Evolutionary conservation across 2,113 vertebrate genomes (phyloP), one percentile per base, ranked within the genome.

Genomic region (Oncorhynchus gorbuscha): DNA sequence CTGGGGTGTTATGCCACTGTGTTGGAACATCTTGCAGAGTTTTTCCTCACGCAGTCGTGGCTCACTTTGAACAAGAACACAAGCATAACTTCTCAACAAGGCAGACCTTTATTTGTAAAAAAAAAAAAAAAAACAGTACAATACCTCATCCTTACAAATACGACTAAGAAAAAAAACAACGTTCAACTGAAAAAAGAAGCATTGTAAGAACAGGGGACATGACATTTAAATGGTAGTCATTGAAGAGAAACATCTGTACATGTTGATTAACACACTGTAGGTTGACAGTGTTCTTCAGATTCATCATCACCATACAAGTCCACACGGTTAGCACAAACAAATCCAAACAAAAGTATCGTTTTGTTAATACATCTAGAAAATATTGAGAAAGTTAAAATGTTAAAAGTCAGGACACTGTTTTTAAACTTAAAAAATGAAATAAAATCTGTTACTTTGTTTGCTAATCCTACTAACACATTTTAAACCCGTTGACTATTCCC

Each of bases 91-190:
- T 12, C 0, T 9, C 76, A 79, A 74, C 79, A 82, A 80, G 58
- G 55, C 81, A 83, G 20, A 83, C 30, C 77, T 88, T 90, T 88
- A 87, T 86, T 88, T 84, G 77, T 83, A 77, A 82, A 83, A 35
- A 83, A 90, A 83, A 74, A 28, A 28, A 86, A 82, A 83, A 83
- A 32, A 83, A 90, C 82, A 74, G 78, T 84, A 84, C 80, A 89
- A 83, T 81, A 84, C 79, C 72, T 81, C 73, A 62, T 80, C 69
- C 73, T 86, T 84, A 87, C 85, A 87, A 90, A 90, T 84, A 86
- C 79, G 74, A 72, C 55, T 84, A 76, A 73, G 80, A 86, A 82
- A 83, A 5, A 86, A 58, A 81, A 62, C 77, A 71, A 61, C 39
- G 1, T 39, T 39, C 8, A 84, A 74, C 83, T 79, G 74, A 62